phyloP scores from a whole-genome alignment of 2,797 vertebrate species.

The Rhinatrema bivittatum region DNA sequence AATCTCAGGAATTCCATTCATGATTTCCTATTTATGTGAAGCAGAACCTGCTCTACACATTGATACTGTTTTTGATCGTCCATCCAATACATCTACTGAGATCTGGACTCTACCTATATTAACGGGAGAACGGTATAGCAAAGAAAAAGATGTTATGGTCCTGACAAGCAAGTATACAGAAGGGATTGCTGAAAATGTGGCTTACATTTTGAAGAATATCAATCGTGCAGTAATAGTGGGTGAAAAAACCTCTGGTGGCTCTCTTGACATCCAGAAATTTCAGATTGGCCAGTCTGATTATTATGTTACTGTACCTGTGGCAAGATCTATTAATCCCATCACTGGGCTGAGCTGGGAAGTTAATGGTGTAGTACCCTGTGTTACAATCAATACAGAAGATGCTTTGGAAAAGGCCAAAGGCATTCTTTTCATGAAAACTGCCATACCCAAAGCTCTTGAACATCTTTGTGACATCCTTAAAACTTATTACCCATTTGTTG shows the following conservation, averaged over 20 bases:
- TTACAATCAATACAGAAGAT: conserved; percentile 65
- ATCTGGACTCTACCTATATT: conserved; percentile 68
- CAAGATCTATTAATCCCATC: conserved; percentile 73
- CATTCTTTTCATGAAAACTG: conserved; percentile 62
- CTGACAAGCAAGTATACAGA: conserved; percentile 63
- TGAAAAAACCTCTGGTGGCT: no score
- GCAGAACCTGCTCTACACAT: conserved; percentile 71
- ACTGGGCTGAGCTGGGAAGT: conserved; percentile 85
- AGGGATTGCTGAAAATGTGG: conserved; percentile 78
- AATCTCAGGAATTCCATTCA: conserved; percentile 75
- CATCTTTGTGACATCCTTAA: conserved; percentile 50
- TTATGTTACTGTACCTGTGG: conserved; percentile 72
- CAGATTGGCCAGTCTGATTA: conserved; percentile 66
- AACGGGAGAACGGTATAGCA: conserved; percentile 61
- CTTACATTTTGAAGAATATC: conserved; percentile 80
- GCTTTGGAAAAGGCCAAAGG: conserved; percentile 73
- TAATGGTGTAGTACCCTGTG: conserved; percentile 72
- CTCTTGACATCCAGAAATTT: conserved; percentile 71
- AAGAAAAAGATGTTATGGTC: conserved; percentile 71
- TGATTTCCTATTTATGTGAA: conserved; percentile 79
- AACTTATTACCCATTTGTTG: conserved; percentile 62
- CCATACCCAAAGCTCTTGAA: conserved; percentile 59
- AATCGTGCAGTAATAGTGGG: conserved; percentile 72
- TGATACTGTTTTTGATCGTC: conserved; percentile 81
- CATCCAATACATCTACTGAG: no score